Evolutionary conservation across 1,140 invertebrate species (phyloP), one percentile per base, ranked within the genome.

Genomic region (Heliothis subflexa): DNA sequence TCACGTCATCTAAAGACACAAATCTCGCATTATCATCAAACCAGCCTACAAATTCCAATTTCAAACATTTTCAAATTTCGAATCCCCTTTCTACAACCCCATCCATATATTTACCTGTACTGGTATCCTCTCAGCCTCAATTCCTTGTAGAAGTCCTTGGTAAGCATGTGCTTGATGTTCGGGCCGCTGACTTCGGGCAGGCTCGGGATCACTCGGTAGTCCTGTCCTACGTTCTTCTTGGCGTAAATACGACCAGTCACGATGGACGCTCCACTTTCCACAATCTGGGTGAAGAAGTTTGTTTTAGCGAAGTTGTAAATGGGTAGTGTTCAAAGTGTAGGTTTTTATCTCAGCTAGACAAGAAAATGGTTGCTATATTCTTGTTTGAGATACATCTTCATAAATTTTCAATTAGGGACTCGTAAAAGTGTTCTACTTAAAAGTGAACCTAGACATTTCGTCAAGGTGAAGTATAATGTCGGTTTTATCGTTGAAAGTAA

Each of bases 141-240:
- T 91, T 99, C 98, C 88, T 99, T 99, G 91, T 99, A 99, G 70
- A 99, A 96, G 89, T 99, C 98, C 70, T 96, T 96, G 0, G 94
- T 95, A 0, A 95, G 95, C 70, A 97, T 9, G 88, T 95, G 13
- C 91, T 95, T 86, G 92, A 95, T 83, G 83, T 93, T 76, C 78
- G 95, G 90, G 80, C 95, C 92, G 2, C 83, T 89, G 5, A 90
- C 79, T 78, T 95, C 93, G 9, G 95, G 82, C 14, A 89, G 81
- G 28, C 87, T 79, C 16, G 85, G 91, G n/a, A 91, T 93, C 71
- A 87, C 95, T 84, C 89, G 93, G 93, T 89, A 95, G 54, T 94
- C 88, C 61, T 91, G 88, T 0, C 93, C 92, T 0, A 95, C 89
- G 40, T 95, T 93, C 82, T 95, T 95, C 86, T 94, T 94, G 10